Evolutionary conservation across 2,113 vertebrate species (phyloP), one percentile per base, ranked within the genome.

Genomic region (Hypocryptadius cinnamomeus): DNA sequence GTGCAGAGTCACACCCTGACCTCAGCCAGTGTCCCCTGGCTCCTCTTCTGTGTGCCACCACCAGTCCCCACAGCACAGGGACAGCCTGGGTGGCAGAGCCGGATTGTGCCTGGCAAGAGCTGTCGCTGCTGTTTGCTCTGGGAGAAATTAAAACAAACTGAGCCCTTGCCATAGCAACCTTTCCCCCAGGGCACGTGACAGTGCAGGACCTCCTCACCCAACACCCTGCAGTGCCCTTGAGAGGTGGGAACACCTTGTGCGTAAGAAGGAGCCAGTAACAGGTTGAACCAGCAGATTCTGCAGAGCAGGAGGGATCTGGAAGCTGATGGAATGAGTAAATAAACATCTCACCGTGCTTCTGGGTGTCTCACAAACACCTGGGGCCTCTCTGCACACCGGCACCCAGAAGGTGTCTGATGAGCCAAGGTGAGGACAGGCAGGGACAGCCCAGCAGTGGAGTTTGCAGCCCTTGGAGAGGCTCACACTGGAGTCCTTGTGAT

Each of bases 131-230:
- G 94, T 96, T 96, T 96, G 89, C 86, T 91, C 87, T 82, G 81
- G 50, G 35, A 91, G 86, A 81, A 91, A 92, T 85, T 79, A 94
- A 96, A 96, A 95, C 93, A 96, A 92, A 79, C 3, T 4, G 35
- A 91, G 73, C 77, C 10, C 78, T 95, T 87, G 77, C 89, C 80
- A 87, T 94, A 31, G 93, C 92, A 95, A 95, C 90, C 3, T 79
- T 54, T 57, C 79, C 0, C 13, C 6, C 61, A 19, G 1, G 54
- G 21, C 93, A 76, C 2, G 23, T 91, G 85, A 81, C 51, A 59
- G 92, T 80, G 61, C 80, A 73, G 56, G 71, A 70, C 79, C 85
- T 93, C 85, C 87, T 89, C 39, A 31, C 63, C 17, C 25, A 48
- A 13, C 85, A 79, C 40, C 91, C 76, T 60, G 30, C 70, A 64